Evolutionary conservation across 2,888 invertebrate genomes (phyloP).

Genomic region (Ophioninae sp.): DNA sequence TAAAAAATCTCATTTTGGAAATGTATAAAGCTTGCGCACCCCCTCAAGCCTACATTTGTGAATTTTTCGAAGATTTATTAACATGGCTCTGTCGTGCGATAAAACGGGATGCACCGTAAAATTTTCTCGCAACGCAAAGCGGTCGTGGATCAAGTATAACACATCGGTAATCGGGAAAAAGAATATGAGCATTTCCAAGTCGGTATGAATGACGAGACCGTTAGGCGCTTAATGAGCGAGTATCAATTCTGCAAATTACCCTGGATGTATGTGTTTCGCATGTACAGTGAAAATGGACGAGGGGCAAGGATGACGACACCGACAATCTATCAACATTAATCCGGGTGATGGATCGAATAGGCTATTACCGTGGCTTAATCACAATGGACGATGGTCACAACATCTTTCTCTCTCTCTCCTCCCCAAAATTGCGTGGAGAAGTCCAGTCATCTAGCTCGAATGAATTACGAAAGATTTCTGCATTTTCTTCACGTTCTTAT

Average conservation of each 20-base stretch:
- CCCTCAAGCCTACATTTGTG: neutral
- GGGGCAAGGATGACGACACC: conserved; percentile 33
- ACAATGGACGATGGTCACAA: conserved; percentile 35
- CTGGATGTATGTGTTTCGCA: neutral
- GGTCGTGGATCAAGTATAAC: neutral
- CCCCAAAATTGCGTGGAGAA: conserved; percentile 3
- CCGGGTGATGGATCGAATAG: conserved; percentile 51
- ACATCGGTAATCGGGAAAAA: neutral
- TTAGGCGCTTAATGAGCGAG: conserved; percentile 7
- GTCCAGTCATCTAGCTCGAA: neutral
- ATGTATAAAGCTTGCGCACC: too few relatives aligned
- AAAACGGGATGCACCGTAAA: too few relatives aligned
- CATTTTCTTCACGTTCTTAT: too few relatives aligned
- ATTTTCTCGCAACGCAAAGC: neutral
- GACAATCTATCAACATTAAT: conserved; percentile 56
- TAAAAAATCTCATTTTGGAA: too few relatives aligned
- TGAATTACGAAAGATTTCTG: neutral
- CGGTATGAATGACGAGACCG: neutral
- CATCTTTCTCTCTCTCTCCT: neutral
- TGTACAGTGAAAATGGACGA: conserved; percentile 17
- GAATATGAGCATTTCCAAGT: neutral
- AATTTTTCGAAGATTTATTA: neutral
- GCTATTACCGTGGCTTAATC: conserved; percentile 54
- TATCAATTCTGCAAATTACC: conserved; percentile 5
- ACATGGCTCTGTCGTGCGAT: neutral